Conservation (phyloP, 1,140 invertebrate species). For the Amphibalanus amphitrite region DNA sequence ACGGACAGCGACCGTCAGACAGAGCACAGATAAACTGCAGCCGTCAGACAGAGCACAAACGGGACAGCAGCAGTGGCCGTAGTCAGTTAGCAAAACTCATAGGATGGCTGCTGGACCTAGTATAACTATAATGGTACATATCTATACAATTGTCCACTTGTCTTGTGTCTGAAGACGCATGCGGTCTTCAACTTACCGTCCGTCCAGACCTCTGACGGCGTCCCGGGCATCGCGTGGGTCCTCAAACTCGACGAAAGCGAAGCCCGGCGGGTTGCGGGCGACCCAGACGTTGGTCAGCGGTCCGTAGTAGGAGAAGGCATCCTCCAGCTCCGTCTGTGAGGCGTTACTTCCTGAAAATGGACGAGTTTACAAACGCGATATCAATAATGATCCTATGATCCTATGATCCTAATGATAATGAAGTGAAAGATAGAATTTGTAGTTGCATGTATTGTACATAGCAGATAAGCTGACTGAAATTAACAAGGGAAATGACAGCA, state of each 20-base stretch:
- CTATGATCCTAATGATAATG: too few species aligned
- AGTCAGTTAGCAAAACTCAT: neutral
- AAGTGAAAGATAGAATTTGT: too few species aligned
- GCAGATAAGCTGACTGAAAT: too few species aligned
- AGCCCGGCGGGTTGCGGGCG: slow-evolving; percentile 76
- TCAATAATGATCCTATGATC: too few species aligned
- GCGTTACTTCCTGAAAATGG: slow-evolving; percentile 38
- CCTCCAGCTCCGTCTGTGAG: slow-evolving; percentile 78
- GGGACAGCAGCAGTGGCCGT: neutral
- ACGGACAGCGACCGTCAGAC: neutral
- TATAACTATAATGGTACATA: neutral
- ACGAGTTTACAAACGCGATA: too few species aligned
- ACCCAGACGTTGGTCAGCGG: slow-evolving; percentile 87
- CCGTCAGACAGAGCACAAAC: neutral
- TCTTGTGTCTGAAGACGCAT: too few species aligned
- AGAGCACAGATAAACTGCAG: neutral
- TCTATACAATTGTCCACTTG: neutral
- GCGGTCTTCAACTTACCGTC: slow-evolving; percentile 30
- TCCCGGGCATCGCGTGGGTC: slow-evolving; percentile 70
- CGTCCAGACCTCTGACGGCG: slow-evolving; percentile 58
- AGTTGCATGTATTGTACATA: too few species aligned
- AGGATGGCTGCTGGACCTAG: neutral
- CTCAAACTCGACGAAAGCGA: slow-evolving; percentile 94
- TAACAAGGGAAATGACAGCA: too few species aligned
- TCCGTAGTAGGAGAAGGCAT: slow-evolving; percentile 88